Percentiles rank a stretch among this genome's conserved stretches.
Evolutionary conservation across 2,113 vertebrate genomes (phyloP).

Genomic region (Phaethon lepturus): DNA sequence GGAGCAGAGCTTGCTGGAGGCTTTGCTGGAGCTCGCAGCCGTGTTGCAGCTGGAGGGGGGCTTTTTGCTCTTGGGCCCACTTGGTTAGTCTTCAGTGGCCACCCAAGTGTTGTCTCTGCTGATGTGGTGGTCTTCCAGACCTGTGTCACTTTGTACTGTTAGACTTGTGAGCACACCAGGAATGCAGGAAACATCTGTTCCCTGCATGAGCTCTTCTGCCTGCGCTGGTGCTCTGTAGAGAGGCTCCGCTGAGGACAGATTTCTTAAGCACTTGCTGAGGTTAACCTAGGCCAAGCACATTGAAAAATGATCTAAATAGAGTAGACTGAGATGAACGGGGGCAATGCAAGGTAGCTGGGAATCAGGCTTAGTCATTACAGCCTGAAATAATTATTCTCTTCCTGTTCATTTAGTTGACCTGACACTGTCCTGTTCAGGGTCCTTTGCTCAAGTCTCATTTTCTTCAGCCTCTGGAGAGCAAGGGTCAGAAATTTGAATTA

Average conservation of each 20-base stretch:
- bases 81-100: not conserved
- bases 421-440: not conserved
- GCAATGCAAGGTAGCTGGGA: not conserved
- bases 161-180: too few relatives aligned
- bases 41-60: too few relatives aligned
- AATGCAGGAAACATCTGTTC: fast-evolving
- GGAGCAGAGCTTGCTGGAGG: not conserved
- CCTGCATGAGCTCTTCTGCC: too few relatives aligned
- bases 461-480: not conserved
- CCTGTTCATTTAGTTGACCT: not conserved
- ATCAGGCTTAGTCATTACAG: not conserved
- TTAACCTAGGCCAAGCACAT: not conserved
- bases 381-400: not conserved
- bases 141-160: fast-evolving
- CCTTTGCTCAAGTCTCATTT: not conserved
- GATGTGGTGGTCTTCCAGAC: not conserved
- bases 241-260: fast-evolving
- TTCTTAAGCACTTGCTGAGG: not conserved
- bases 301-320: not conserved
- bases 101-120: not conserved
- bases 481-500: not conserved
- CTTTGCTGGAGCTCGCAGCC: not conserved
- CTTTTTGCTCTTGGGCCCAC: not conserved
- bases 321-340: not conserved
- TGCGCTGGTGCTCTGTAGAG: not conserved